phyloP scores from a whole-genome alignment of 2,888 invertebrate species.

The Phytoseiulus persimilis region DNA sequence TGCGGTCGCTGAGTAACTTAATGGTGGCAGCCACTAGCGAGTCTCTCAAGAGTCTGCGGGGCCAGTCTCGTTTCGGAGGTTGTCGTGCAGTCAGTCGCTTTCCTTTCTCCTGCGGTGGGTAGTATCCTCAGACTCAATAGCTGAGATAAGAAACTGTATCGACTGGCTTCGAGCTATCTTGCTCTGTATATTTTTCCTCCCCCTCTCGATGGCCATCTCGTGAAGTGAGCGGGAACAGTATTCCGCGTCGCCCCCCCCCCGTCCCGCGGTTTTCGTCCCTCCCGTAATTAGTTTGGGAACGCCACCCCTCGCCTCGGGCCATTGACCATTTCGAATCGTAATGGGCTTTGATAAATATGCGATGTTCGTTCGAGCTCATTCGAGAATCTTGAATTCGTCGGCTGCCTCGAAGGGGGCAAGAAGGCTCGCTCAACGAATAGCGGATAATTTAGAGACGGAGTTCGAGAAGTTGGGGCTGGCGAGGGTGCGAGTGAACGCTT shows the following conservation, averaged over 20 bases:
- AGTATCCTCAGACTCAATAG: background rate
- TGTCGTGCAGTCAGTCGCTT: background rate
- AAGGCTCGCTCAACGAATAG: background rate
- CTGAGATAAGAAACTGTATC: background rate
- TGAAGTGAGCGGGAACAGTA: background rate
- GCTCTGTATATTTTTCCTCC: background rate
- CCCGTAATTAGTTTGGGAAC: background rate
- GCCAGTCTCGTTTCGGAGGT: background rate
- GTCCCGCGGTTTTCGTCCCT: background rate
- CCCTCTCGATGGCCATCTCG: background rate
- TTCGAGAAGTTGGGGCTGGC: background rate
- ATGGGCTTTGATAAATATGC: background rate
- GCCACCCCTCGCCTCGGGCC: background rate
- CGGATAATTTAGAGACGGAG: background rate
- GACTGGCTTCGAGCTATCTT: background rate
- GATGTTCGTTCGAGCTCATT: background rate
- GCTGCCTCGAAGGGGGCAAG: background rate
- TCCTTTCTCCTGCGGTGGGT: background rate
- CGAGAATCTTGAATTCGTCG: background rate
- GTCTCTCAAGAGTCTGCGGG: background rate
- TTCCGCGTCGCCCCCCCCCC: background rate
- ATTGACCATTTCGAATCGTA: background rate
- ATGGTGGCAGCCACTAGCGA: background rate
- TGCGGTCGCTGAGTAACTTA: background rate
- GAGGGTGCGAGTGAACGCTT: background rate